Evolutionary conservation across 2,888 invertebrate species (phyloP).

Genomic region (Phorcus lineatus): DNA sequence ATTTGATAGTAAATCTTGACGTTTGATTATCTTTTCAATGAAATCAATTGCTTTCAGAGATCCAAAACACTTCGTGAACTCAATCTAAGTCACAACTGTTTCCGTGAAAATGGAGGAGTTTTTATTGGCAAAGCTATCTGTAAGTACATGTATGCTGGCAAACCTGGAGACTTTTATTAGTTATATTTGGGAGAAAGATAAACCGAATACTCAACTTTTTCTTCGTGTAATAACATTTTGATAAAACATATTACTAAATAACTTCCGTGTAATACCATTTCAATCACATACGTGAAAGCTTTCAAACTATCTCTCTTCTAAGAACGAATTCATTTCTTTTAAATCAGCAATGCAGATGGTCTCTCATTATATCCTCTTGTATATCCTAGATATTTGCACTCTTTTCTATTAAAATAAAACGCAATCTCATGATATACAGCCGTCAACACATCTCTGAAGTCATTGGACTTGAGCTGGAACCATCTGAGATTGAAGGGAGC

Average conservation of each 20-base stretch:
- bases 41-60: slow-evolving; percentile 26
- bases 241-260: too few relatives aligned
- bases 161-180: too few relatives aligned
- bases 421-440: slow-evolving; percentile 30
- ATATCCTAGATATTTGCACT: too few relatives aligned
- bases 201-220: too few relatives aligned
- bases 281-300: too few relatives aligned
- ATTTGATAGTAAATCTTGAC: background rate
- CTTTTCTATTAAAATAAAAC: background rate
- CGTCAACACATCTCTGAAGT: slow-evolving; percentile 45
- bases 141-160: slow-evolving; percentile 27
- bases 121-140: slow-evolving; percentile 55
- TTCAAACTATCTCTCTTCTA: too few relatives aligned
- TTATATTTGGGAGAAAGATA: too few relatives aligned
- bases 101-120: slow-evolving; percentile 56
- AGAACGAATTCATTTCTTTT: too few relatives aligned
- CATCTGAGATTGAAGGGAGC: slow-evolving; percentile 61
- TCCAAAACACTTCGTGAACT: slow-evolving; percentile 40
- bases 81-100: slow-evolving; percentile 50
- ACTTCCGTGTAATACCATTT: too few relatives aligned
- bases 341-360: too few relatives aligned
- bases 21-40: background rate
- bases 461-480: slow-evolving; percentile 64
- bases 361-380: too few relatives aligned
- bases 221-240: too few relatives aligned